A percentile compares a stretch with the other conserved stretches of the same genome.
These are phyloP conservation scores for Aplidium turbinatum DNA, from an alignment of 23 tunicate species.

Conservation along the genomic window DNA sequence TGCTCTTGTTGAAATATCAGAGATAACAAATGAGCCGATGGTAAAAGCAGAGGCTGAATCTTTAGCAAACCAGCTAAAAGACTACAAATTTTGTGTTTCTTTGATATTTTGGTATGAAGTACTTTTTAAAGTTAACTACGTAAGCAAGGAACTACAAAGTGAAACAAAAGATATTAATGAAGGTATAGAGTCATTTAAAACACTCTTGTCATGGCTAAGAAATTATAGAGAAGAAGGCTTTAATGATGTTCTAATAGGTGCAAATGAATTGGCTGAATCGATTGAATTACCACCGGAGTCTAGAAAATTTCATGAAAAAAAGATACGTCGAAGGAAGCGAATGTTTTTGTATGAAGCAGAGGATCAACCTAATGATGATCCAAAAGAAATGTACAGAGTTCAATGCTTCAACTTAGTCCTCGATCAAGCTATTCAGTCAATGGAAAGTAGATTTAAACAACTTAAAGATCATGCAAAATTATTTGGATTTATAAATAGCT, in stretches of 20 bases:
- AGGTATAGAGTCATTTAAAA: too few species aligned
- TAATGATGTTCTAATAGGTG: background rate
- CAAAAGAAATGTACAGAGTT: too few species aligned
- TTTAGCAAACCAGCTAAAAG: background rate
- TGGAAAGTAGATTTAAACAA: too few species aligned
- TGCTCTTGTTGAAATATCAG: slow-evolving; percentile 14
- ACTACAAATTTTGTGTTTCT: slow-evolving; percentile 24
- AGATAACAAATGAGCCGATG: slow-evolving; percentile 5
- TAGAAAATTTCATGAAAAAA: slow-evolving; percentile 3
- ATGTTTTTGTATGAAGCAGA: too few species aligned
- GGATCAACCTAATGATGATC: too few species aligned
- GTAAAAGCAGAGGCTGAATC: slow-evolving; percentile 17
- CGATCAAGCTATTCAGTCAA: too few species aligned
- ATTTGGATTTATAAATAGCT: too few species aligned
- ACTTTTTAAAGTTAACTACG: background rate
- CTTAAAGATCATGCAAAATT: too few species aligned
- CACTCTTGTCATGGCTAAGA: slow-evolving; percentile 5
- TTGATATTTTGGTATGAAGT: background rate
- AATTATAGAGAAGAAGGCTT: background rate
- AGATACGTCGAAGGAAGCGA: too few species aligned
- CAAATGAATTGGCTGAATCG: slow-evolving; percentile 3
- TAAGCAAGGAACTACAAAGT: too few species aligned
- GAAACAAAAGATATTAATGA: background rate
- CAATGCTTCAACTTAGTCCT: too few species aligned
- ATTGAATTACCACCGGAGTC: slow-evolving; percentile 11